These are phyloP conservation scores for Cotesia typhae DNA, from an alignment of 1,140 invertebrate species.

Conservation along the genomic window DNA sequence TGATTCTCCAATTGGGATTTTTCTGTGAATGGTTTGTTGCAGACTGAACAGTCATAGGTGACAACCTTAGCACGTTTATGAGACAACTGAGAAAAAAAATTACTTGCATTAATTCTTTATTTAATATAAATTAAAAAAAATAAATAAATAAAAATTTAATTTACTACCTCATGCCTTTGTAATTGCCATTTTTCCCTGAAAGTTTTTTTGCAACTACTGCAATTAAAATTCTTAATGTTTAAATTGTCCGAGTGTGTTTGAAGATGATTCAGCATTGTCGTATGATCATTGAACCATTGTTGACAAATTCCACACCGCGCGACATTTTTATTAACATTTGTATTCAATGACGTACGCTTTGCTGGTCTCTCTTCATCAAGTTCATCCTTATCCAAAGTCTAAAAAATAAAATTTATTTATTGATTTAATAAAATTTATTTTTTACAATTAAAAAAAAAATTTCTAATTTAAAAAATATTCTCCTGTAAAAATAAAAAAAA, in stretches of 20 bases:
- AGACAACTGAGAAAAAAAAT: slow-evolving; percentile 41
- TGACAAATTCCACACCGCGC: slow-evolving; percentile 53
- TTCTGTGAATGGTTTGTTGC: slow-evolving; percentile 49
- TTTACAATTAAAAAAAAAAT: neutral
- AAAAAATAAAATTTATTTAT: slow-evolving; percentile 24
- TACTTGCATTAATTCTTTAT: too few relatives aligned
- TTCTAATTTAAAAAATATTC: neutral
- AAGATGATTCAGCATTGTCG: slow-evolving; percentile 54
- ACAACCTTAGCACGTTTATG: slow-evolving; percentile 47
- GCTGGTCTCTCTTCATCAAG: slow-evolving; percentile 39
- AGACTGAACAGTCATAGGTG: slow-evolving; percentile 44
- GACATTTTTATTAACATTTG: slow-evolving; percentile 46
- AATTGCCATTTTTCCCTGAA: slow-evolving; percentile 57
- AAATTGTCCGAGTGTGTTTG: slow-evolving; percentile 52
- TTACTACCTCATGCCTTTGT: slow-evolving; percentile 50
- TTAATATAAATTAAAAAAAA: neutral
- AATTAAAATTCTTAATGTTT: slow-evolving; percentile 46
- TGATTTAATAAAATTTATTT: neutral
- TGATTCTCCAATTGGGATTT: slow-evolving; percentile 47
- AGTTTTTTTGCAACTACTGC: slow-evolving; percentile 51
- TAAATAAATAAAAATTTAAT: slow-evolving; percentile 1
- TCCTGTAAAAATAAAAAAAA: too few relatives aligned
- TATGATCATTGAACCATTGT: slow-evolving; percentile 53
- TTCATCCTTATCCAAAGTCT: slow-evolving; percentile 45
- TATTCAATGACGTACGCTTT: slow-evolving; percentile 41